A percentile compares a stretch with the other conserved stretches of the same genome.
These are phyloP conservation scores for Ostrea denselamellosa DNA, from an alignment of 1,140 invertebrate genomes.

Conservation along the genomic window DNA sequence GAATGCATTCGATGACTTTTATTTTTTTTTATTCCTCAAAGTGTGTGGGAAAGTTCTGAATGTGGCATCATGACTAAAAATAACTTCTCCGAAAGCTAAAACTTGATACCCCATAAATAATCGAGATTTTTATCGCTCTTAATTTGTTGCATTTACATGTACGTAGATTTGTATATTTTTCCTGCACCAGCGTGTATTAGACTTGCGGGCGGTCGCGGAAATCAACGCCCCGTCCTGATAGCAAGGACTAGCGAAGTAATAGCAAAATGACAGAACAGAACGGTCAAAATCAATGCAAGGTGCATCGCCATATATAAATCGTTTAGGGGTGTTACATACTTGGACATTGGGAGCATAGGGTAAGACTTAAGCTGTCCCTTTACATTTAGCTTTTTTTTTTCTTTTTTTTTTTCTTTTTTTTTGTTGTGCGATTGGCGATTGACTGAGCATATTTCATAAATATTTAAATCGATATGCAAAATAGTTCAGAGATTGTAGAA, in stretches of 20 bases:
- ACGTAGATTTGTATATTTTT: conserved; percentile 27
- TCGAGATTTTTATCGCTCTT: conserved; percentile 12
- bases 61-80: conserved; percentile 30
- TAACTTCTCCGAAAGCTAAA: background rate
- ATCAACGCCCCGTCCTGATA: conserved; percentile 14
- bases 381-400: too few relatives aligned
- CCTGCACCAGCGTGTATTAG: background rate
- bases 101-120: conserved; percentile 23
- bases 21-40: background rate
- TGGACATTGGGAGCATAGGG: too few relatives aligned
- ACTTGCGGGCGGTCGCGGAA: conserved; percentile 18
- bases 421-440: too few relatives aligned
- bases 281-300: too few relatives aligned
- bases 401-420: too few relatives aligned
- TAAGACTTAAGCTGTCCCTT: too few relatives aligned
- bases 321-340: too few relatives aligned
- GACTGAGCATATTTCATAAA: too few relatives aligned
- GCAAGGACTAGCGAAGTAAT: background rate
- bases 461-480: too few relatives aligned
- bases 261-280: too few relatives aligned
- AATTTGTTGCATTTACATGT: conserved; percentile 38
- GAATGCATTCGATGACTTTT: background rate
- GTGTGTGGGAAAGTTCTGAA: conserved; percentile 19
- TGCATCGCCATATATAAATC: too few relatives aligned
- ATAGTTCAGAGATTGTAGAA: too few relatives aligned